Evolutionary conservation across 2,113 vertebrate genomes (phyloP).

Genomic region (Eurystomus gularis): DNA sequence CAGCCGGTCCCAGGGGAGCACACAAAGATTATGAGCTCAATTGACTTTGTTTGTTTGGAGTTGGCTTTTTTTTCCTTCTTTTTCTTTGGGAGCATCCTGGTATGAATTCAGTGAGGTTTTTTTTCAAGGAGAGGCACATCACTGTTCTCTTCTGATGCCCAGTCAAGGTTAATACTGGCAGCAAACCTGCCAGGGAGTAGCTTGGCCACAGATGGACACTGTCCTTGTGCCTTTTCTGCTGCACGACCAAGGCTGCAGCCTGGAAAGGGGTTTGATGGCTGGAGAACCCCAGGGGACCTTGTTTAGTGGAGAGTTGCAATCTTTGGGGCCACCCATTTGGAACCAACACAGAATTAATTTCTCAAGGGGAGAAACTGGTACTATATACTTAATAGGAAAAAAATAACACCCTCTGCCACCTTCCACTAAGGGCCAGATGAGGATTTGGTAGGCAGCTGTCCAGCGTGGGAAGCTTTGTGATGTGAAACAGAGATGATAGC

Average conservation of each 20-base stretch:
- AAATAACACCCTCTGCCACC: background rate
- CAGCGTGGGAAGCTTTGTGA: background rate
- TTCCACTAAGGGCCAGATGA: background rate
- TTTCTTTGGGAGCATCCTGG: background rate
- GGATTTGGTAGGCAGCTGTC: background rate
- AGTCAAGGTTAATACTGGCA: background rate
- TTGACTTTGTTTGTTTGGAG: background rate
- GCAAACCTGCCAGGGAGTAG: background rate
- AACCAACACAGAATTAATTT: constrained; percentile 12
- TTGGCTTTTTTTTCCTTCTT: background rate
- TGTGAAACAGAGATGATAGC: background rate
- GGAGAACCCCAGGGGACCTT: background rate
- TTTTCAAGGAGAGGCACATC: background rate
- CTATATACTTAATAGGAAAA: background rate
- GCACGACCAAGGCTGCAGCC: background rate
- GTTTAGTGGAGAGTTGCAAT: background rate
- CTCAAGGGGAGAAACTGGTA: background rate
- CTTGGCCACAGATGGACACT: background rate
- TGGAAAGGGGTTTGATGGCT: background rate
- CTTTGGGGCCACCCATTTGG: constrained; percentile 5
- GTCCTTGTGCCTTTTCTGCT: background rate
- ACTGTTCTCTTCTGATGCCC: background rate
- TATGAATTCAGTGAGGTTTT: background rate
- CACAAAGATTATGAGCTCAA: background rate
- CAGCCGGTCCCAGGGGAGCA: background rate